Conservation (phyloP, 2,113 vertebrate species). For the Ovibos moschatus region DNA sequence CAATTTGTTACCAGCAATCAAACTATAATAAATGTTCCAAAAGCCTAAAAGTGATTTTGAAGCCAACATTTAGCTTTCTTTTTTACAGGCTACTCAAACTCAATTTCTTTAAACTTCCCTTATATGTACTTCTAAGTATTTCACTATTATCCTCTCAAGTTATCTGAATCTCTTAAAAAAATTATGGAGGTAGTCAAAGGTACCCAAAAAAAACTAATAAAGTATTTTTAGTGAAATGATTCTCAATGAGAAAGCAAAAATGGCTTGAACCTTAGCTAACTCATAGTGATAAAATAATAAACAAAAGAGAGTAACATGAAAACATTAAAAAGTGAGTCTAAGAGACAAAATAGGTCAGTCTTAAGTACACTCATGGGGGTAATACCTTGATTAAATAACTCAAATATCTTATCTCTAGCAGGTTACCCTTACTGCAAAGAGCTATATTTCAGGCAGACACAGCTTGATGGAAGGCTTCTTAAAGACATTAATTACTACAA, state of each 20-base stretch:
- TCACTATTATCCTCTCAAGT: constrained; percentile 8
- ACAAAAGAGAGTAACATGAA: not conserved
- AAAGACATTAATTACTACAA: not conserved
- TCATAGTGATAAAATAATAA: not conserved
- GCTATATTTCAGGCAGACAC: not conserved
- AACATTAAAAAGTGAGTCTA: not conserved
- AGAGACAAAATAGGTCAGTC: not conserved
- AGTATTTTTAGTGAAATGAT: not conserved
- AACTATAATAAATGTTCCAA: constrained; percentile 31
- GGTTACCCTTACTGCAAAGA: not conserved
- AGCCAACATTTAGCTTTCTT: constrained; percentile 2
- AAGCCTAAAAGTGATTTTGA: constrained; percentile 34
- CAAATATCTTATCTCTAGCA: not conserved
- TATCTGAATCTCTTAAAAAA: constrained; percentile 15
- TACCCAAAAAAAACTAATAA: not conserved
- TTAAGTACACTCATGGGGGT: not conserved
- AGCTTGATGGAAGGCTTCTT: not conserved
- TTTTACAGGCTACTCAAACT: constrained; percentile 26
- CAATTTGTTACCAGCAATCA: constrained; percentile 32
- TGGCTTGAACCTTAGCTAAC: constrained; percentile 2
- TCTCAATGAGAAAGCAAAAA: constrained; percentile 25
- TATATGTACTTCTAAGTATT: constrained; percentile 30
- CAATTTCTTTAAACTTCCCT: constrained; percentile 31
- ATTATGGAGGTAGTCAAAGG: not conserved
- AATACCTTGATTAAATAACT: not conserved